Evolutionary conservation across 2,888 invertebrate genomes (phyloP), one percentile per base, ranked within the genome.

Genomic region (Melitaea athalia): DNA sequence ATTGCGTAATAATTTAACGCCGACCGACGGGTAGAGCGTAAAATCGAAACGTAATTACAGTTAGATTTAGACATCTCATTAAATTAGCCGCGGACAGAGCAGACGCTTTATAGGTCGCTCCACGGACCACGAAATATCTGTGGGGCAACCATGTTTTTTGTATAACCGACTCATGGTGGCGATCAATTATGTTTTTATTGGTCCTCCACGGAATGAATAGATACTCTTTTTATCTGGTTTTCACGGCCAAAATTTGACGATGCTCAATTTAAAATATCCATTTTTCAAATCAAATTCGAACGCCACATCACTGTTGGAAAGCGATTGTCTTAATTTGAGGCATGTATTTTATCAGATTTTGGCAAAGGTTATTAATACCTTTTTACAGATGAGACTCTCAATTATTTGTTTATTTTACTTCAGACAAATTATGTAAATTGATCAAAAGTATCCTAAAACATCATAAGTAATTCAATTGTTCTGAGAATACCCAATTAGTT

Each of bases 51-150:
- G 64, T 64, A 64, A 71, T 68, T 71, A 63, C 67, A 65, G 67
- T 15, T 65, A 49, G 24, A 64, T 70, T 69, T 60, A 59, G 67
- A 63, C 63, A 70, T 67, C 72, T 73, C 68, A 67, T 74, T 67
- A 67, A 67, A 70, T 67, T 72, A 47, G 69, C 42, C 63, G 67
- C 70, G 59, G 65, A 62, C 47, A 59, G 61, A 62, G 62, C 61
- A 59, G 49, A 43, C 31, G 55, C 31, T 66, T 49, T 47, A 55
- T 43, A 62, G 65, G 61, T 63, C 49, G 24, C 43, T 64, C 57
- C 53, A 45, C 45, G 59, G 50, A 60, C 53, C 42, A 17, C 45
- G 50, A 61, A 63, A 61, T 14, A 38, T 38, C 47, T 33, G 38
- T 55, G 59, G 49, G 6, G 62, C 62, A 70, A 70, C 45, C 1